Percentiles rank a stretch among this genome's conserved stretches.
These are phyloP conservation scores for Mormyrus proboscirostris DNA, from an alignment of 2,797 vertebrate genomes.

Conservation along the genomic window DNA sequence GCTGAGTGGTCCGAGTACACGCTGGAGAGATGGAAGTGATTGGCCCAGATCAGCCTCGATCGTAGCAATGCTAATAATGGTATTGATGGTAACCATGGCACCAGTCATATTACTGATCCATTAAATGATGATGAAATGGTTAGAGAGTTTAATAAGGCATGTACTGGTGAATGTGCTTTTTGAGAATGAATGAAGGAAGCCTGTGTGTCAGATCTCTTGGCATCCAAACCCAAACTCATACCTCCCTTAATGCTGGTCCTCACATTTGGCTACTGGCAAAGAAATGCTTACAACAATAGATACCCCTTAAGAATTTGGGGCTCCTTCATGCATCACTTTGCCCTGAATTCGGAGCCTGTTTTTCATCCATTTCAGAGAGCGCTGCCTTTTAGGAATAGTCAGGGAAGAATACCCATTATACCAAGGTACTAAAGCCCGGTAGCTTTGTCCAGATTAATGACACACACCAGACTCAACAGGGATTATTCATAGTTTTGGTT, in stretches of 20 bases:
- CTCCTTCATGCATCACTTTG: background rate
- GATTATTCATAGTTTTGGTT: conserved; percentile 53
- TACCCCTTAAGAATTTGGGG: background rate
- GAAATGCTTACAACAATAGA: background rate
- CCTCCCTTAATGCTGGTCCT: background rate
- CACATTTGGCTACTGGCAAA: background rate
- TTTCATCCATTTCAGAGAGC: background rate
- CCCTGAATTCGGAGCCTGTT: background rate
- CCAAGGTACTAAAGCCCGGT: background rate
- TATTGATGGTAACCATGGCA: background rate
- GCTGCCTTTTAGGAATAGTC: background rate
- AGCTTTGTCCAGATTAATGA: conserved; percentile 15
- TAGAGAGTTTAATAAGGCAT: background rate
- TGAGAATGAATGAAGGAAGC: background rate
- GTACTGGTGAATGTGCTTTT: background rate
- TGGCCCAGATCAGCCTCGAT: background rate
- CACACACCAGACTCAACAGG: conserved; percentile 52
- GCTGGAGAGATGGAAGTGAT: background rate
- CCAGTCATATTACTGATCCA: background rate
- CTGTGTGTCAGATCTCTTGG: background rate
- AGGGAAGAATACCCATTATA: background rate
- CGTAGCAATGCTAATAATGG: background rate
- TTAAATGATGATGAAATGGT: conserved; percentile 6
- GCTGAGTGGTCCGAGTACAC: background rate
- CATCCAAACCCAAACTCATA: background rate